Percentiles rank a stretch among this genome's conserved stretches.
These are phyloP conservation scores for Paramormyrops kingsleyae DNA, from an alignment of 2,113 vertebrate genomes.

Conservation along the genomic window DNA sequence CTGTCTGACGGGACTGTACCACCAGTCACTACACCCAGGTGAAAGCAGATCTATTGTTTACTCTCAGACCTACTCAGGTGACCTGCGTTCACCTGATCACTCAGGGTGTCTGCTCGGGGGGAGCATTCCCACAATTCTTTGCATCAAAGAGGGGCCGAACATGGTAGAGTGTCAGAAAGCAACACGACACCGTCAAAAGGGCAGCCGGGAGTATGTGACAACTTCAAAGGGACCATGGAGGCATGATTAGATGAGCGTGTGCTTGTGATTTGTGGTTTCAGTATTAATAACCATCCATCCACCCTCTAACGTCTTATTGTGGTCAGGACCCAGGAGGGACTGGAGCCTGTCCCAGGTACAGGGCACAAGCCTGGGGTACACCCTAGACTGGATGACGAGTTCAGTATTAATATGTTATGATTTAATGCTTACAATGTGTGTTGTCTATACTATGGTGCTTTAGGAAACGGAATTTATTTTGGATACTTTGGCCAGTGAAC, in stretches of 20 bases:
- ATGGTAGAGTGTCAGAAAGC: background rate
- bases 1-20: background rate
- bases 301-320: background rate
- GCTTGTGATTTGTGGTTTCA: background rate
- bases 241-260: background rate
- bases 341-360: background rate
- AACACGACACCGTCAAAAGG: background rate
- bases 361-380: background rate
- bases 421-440: background rate
- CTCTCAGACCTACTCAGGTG: background rate
- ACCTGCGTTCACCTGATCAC: background rate
- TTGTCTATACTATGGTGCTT: background rate
- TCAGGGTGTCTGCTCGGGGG: background rate
- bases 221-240: background rate
- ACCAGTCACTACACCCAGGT: background rate
- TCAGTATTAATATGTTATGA: background rate
- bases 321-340: background rate
- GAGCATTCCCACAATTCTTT: background rate
- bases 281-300: background rate
- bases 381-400: background rate
- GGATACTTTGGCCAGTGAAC: background rate
- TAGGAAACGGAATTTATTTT: background rate
- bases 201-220: background rate
- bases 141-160: background rate
- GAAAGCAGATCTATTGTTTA: background rate